These are phyloP conservation scores for Eira barbara DNA, from an alignment of 2,113 vertebrate species.

Conservation along the genomic window DNA sequence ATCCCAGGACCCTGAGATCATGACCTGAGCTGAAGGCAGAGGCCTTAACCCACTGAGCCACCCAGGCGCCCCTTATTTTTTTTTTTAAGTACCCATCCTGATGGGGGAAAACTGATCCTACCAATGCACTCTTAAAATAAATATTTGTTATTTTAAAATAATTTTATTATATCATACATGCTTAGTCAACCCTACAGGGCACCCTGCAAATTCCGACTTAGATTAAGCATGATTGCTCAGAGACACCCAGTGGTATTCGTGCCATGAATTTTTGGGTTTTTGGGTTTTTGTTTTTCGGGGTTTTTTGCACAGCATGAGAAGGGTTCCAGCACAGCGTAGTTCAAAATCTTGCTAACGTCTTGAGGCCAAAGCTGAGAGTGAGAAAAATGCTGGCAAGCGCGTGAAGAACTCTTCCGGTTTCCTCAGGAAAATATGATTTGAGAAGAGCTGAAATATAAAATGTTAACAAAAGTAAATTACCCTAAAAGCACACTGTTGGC, in stretches of 20 bases:
- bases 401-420: background rate
- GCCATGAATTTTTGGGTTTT: background rate
- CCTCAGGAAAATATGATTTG: background rate
- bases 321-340: background rate
- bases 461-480: background rate
- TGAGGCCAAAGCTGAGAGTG: background rate
- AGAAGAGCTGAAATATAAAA: background rate
- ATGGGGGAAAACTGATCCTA: background rate
- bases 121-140: background rate
- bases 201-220: background rate
- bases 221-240: background rate
- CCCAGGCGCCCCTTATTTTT: background rate
- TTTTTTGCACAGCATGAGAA: background rate
- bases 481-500: background rate
- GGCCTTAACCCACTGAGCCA: no score
- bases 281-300: background rate
- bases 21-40: no score
- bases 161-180: background rate
- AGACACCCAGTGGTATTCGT: background rate
- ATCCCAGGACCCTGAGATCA: no score
- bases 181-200: background rate
- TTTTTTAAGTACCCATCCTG: background rate
- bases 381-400: background rate
- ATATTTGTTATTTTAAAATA: background rate
- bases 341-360: background rate